Percentiles rank a stretch among this genome's conserved stretches.
phyloP scores from a whole-genome alignment of 2,888 invertebrate genomes.

The Gnatocerus cornutus region DNA sequence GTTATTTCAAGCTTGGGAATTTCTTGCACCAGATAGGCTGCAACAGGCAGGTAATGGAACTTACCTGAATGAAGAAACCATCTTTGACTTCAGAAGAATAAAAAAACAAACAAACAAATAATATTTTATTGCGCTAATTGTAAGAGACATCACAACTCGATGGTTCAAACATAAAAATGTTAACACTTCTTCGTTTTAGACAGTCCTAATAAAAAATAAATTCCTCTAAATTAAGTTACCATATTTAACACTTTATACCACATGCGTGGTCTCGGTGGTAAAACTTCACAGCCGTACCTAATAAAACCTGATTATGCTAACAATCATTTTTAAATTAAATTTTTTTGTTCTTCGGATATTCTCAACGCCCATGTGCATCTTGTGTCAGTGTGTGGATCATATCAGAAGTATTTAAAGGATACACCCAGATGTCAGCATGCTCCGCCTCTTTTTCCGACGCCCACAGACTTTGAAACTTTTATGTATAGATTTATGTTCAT shows the following conservation, averaged over 20 bases:
- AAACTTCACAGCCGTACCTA: slow-evolving; percentile 23
- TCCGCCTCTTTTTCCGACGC: slow-evolving; percentile 56
- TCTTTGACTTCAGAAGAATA: slow-evolving; percentile 7
- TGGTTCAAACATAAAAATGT: background rate
- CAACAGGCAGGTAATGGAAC: slow-evolving; percentile 15
- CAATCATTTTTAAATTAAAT: slow-evolving; percentile 17
- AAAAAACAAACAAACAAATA: no score
- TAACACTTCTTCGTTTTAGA: no score
- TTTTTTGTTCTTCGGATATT: slow-evolving; percentile 5
- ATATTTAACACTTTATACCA: background rate
- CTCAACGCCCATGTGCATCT: slow-evolving; percentile 32
- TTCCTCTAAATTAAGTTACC: background rate
- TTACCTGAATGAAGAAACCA: slow-evolving; percentile 26
- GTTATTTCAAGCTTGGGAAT: slow-evolving; percentile 20
- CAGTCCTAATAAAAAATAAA: background rate
- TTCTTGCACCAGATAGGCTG: slow-evolving; percentile 25
- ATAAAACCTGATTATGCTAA: slow-evolving; percentile 32
- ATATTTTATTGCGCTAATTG: no score
- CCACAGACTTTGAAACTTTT: slow-evolving; percentile 51
- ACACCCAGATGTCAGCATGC: slow-evolving; percentile 55
- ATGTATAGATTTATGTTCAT: slow-evolving; percentile 47
- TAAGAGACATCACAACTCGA: background rate
- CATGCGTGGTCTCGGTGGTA: slow-evolving; percentile 4
- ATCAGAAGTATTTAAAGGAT: slow-evolving; percentile 51
- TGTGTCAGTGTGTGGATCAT: slow-evolving; percentile 39